A percentile compares a stretch with the other conserved stretches of the same genome.
Evolutionary conservation across 2,888 invertebrate genomes (phyloP).

Genomic region (Sepioteuthis lessoniana): DNA sequence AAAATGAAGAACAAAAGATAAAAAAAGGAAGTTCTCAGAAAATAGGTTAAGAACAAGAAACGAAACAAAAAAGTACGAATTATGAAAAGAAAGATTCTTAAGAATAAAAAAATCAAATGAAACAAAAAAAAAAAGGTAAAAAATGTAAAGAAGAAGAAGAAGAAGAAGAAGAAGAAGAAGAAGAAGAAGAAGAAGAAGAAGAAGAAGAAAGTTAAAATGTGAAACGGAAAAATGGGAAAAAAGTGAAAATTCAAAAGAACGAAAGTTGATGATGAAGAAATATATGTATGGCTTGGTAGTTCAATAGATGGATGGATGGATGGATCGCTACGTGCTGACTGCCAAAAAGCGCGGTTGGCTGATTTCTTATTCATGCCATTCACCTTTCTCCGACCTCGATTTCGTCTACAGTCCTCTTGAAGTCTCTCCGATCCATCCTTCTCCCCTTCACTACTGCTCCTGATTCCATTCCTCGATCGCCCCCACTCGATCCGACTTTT

Average conservation of each 20-base stretch:
- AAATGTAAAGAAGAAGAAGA: not conserved
- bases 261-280: not conserved
- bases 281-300: too few relatives aligned
- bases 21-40: too few relatives aligned
- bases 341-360: slow-evolving; percentile 2
- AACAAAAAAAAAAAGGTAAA: not conserved
- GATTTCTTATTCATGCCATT: not conserved
- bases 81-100: too few relatives aligned
- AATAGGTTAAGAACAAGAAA: too few relatives aligned
- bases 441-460: not conserved
- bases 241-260: not conserved
- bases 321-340: slow-evolving; percentile 5
- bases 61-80: not conserved
- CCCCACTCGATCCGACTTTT: not conserved
- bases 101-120: too few relatives aligned
- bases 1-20: too few relatives aligned
- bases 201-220: too few relatives aligned
- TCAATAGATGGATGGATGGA: not conserved
- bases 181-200: not conserved
- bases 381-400: not conserved
- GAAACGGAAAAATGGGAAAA: not conserved
- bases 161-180: not conserved
- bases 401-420: not conserved
- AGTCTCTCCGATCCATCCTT: not conserved
- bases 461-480: not conserved